Conservation (phyloP, 2,113 vertebrate species). For the Sebastes schlegelii region DNA sequence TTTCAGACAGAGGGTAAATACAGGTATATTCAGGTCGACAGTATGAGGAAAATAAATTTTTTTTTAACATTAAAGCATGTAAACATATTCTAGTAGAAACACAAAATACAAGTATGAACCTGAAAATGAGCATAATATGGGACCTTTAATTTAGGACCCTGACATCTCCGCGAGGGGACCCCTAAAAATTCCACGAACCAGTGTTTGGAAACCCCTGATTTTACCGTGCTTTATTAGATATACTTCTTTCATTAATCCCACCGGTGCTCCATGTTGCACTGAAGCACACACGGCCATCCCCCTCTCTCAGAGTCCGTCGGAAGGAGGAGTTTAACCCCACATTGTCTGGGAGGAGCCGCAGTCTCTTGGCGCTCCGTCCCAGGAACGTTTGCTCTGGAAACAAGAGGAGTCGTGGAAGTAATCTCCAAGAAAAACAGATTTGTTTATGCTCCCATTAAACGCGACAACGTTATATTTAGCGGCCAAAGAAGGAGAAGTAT, state of each 20-base stretch:
- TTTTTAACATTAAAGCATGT: too few species aligned
- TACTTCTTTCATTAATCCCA: not conserved
- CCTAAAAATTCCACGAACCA: slow-evolving; percentile 15
- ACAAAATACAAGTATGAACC: too few species aligned
- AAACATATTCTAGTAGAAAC: too few species aligned
- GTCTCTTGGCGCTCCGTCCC: slow-evolving; percentile 65
- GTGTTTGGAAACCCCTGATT: not conserved
- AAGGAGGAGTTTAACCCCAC: slow-evolving; percentile 81
- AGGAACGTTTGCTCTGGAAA: slow-evolving; percentile 37
- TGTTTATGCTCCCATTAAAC: not conserved
- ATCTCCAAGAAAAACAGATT: not conserved
- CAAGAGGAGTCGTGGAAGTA: slow-evolving; percentile 30
- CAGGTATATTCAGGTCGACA: too few species aligned
- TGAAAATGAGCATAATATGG: too few species aligned
- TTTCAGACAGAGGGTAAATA: too few species aligned
- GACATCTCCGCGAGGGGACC: not conserved
- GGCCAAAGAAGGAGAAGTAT: not conserved
- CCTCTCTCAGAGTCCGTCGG: slow-evolving; percentile 33
- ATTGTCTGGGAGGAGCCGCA: slow-evolving; percentile 78
- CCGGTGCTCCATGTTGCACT: not conserved
- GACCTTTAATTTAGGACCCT: not conserved
- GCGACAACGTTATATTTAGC: not conserved
- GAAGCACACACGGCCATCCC: slow-evolving; percentile 25
- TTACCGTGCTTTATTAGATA: not conserved
- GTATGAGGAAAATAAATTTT: too few species aligned